Percentiles rank a stretch among this genome's conserved stretches.
Conservation (phyloP, 2,797 vertebrate genomes). For the Cirrhinus molitorella region DNA sequence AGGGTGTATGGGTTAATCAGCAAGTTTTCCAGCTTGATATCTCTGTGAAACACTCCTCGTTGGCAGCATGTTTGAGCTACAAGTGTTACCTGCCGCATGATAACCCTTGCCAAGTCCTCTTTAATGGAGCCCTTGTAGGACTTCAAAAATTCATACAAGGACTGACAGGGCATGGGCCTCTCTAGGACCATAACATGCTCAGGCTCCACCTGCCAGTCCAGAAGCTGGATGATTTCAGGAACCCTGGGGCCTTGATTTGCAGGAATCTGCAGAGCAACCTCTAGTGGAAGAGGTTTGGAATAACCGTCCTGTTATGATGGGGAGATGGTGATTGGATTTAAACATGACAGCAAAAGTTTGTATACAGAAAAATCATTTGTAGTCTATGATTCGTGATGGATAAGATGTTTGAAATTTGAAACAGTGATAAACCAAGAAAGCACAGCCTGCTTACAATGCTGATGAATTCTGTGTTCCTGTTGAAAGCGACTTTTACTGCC, state of each 20-base stretch:
- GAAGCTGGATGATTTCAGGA: too few relatives aligned
- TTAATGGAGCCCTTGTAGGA: not conserved
- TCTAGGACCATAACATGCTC: not conserved
- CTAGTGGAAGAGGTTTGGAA: not conserved
- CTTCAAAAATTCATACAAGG: too few relatives aligned
- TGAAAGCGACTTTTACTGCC: not conserved
- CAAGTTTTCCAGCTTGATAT: conserved; percentile 22
- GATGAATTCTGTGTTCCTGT: fast-evolving
- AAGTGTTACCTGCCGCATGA: not conserved
- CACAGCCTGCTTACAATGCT: not conserved
- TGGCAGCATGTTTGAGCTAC: not conserved
- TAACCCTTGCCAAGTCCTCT: not conserved
- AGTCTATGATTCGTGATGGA: not conserved
- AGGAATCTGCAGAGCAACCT: not conserved
- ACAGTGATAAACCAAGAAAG: not conserved
- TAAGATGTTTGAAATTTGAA: not conserved
- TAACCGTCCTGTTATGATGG: not conserved
- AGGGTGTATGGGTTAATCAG: conserved; percentile 14
- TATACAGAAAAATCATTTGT: not conserved
- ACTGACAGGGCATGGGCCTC: too few relatives aligned
- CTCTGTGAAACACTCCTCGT: not conserved
- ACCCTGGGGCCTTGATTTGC: not conserved
- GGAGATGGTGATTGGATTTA: too few relatives aligned
- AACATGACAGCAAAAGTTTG: not conserved
- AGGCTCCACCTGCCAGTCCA: not conserved